Conservation (phyloP, 2,888 invertebrate genomes). For the Heliconius hortense region DNA sequence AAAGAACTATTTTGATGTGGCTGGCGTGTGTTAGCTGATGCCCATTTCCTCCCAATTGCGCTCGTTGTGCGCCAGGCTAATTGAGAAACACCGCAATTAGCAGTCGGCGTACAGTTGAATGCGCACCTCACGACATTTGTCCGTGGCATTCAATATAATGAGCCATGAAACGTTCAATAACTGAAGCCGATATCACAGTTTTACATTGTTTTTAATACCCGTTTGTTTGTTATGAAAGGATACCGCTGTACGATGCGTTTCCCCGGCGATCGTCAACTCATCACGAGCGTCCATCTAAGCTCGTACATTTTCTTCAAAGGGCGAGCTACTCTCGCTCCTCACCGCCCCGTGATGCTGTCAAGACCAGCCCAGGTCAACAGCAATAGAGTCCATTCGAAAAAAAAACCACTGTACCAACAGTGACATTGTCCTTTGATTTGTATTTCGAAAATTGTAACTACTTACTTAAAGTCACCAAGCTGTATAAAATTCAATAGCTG, state of each 20-base stretch:
- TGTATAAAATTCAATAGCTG: too few relatives aligned
- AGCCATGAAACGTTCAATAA: constrained; percentile 36
- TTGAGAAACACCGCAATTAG: constrained; percentile 73
- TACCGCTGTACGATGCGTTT: background rate
- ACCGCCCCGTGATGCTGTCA: too few relatives aligned
- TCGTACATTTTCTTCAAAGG: too few relatives aligned
- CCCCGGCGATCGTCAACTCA: too few relatives aligned
- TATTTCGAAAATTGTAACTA: background rate
- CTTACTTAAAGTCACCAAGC: too few relatives aligned
- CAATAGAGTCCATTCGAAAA: too few relatives aligned
- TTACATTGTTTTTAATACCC: constrained; percentile 18
- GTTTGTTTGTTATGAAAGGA: constrained; percentile 15
- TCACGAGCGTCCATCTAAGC: too few relatives aligned
- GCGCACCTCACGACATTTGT: constrained; percentile 54
- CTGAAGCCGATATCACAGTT: constrained; percentile 31
- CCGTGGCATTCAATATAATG: constrained; percentile 44
- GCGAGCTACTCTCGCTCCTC: too few relatives aligned
- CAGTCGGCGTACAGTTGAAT: constrained; percentile 56
- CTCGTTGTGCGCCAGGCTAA: constrained; percentile 72
- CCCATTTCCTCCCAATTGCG: constrained; percentile 78
- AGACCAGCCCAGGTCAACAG: too few relatives aligned
- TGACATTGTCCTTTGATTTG: background rate
- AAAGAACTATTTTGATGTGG: constrained; percentile 3
- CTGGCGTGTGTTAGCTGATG: constrained; percentile 48
- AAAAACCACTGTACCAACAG: too few relatives aligned